Conservation (phyloP, 2,888 invertebrate genomes). For the Xanthia icteritia region DNA sequence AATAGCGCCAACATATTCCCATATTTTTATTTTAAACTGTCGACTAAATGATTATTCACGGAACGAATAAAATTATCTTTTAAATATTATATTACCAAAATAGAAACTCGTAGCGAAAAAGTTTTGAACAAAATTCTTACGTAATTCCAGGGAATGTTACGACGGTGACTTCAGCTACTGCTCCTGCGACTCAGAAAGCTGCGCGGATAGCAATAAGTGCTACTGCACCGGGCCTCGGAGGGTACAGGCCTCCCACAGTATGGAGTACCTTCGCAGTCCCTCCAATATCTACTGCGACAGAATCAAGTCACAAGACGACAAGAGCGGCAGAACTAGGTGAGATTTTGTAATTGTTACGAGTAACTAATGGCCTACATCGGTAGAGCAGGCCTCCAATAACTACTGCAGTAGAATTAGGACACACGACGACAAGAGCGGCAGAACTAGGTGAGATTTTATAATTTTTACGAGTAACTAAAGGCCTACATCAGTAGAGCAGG, state of each 20-base stretch:
- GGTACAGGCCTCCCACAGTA: conserved; percentile 85
- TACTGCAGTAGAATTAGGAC: conserved; percentile 83
- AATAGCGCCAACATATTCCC: neutral
- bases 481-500: neutral
- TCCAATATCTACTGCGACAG: conserved; percentile 83
- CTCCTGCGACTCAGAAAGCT: conserved; percentile 96
- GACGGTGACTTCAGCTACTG: conserved; percentile 91
- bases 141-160: conserved; percentile 81
- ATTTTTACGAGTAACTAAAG: neutral
- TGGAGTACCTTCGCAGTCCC: conserved; percentile 90
- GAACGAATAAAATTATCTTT: neutral
- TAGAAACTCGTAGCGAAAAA: neutral
- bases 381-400: neutral
- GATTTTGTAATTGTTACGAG: conserved; percentile 11
- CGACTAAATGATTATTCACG: too few relatives aligned
- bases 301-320: conserved; percentile 83
- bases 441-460: conserved; percentile 74
- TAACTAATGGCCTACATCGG: neutral
- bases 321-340: conserved; percentile 81
- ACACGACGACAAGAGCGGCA: conserved; percentile 81
- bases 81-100: neutral
- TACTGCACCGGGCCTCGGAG: conserved; percentile 91
- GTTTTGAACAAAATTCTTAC: neutral
- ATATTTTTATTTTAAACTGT: neutral
- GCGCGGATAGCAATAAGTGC: conserved; percentile 96